Base-by-base conservation (phyloP, 2,113 vertebrate species). In the Noctilio leporinus region DNA sequence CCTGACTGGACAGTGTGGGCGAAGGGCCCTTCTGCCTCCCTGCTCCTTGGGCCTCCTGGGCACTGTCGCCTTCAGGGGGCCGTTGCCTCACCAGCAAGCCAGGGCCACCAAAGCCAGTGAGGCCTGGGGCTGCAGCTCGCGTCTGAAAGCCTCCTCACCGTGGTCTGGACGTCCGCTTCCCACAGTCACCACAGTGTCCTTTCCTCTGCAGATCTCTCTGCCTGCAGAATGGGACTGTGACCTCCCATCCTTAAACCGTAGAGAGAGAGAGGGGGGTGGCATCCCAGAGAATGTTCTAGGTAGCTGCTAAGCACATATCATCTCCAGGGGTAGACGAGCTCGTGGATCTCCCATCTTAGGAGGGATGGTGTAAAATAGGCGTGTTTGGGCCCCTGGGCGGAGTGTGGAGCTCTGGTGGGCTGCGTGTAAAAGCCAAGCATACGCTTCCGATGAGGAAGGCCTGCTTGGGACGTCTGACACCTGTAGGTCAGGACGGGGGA, bases 261-360 rank as follows among this genome's bases (percentile, higher is more conserved):
- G 65, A 38, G 14, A 11, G 30, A n/a, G 55, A 2, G 8, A 0
- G 1, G 59, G 1, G 20, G 64, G 0, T 0, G 0, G 28, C 16
- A 4, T 14, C 26, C 59, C 45, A 20, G 40, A 59, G 76, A 43
- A 22, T 8, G 33, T 15, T 16, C 17, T 14, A 33, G 80, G 28
- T 14, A 4, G 1, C 35, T 2, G 1, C 24, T 3, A 2, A 20
- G 33, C 20, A 2, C 72, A 19, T 1, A 1, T 6, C 9, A 0
- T 22, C 67, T 20, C 17, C 4, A 4, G 49, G 2, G 12, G 14
- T 7, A 33, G 53, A 1, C 2, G 14, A 2, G 26, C 19, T 7
- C 53, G 16, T 5, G 40, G 40, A 8, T 24, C 55, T 38, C 92
- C 40, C 33, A 17, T 62, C 43, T 26, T 3, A 10, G 49, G 49